Base-by-base conservation (phyloP, 2,888 invertebrate genomes). In the Oithona nana region DNA sequence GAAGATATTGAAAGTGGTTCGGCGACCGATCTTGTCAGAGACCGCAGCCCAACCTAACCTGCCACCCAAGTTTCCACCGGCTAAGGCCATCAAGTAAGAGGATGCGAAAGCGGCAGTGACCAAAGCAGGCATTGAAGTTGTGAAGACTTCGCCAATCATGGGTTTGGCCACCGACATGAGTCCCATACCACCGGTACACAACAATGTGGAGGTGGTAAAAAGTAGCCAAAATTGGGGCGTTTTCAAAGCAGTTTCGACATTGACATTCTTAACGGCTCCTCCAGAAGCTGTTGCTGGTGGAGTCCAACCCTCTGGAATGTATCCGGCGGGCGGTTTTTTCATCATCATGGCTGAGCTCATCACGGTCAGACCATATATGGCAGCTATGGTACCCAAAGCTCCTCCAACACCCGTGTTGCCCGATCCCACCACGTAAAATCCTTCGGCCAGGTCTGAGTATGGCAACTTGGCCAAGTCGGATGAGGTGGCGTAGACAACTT, bases 101-200 rank as follows among this genome's bases (percentile, higher is more conserved):
- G 62, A 62, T 1, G 62, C 62, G 20, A 62, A 62, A 22, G 56
- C 13, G 2, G 62, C 29, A 16, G 62, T 62, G 24, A 62, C 62
- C 16, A 62, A n/a, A 13, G 24, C 55, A 26, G 62, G 62, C 62
- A 62, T 62, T 1, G 62, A 54, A 11, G 22, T 55, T 16, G 62
- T 54, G 39, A 62, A 62, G 20, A 62, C 62, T n/a, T 62, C 55
- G 6, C 52, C 29, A 11, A 62, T 62, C 62, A 62, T 62, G 24
- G 62, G 62, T 20, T 62, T 62, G 13, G 62, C 62, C n/a, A 62
- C 62, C 26, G 62, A 62, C 62, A 62, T 62, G 4, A 62, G 39
- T 3, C 62, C 62, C 62, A 62, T 62, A 28, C 62, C 62, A n/a
- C 62, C 62, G 13, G 62, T 62, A 39, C 29, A 28, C 29, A 62